A percentile compares a stretch with the other conserved stretches of the same genome.
Evolutionary conservation across 1,140 invertebrate species (phyloP).

Genomic region (Saxidomus purpurata): DNA sequence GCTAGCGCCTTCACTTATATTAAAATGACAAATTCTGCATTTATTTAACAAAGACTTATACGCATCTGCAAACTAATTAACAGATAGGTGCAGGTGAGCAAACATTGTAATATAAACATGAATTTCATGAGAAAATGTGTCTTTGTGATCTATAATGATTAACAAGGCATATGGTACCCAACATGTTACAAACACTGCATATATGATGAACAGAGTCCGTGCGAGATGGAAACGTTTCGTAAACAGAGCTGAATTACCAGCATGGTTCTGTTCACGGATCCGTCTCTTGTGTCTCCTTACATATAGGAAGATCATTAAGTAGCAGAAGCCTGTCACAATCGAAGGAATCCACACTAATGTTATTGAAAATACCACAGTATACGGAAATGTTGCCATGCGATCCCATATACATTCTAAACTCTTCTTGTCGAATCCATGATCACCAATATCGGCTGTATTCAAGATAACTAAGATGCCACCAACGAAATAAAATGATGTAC

Average conservation of each 20-base stretch:
- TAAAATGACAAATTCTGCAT: constrained; percentile 72
- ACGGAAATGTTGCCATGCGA: constrained; percentile 78
- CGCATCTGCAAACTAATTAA: constrained; percentile 73
- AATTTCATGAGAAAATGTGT: constrained; percentile 63
- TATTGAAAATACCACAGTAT: constrained; percentile 78
- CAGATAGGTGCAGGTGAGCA: constrained; percentile 76
- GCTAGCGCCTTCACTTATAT: not conserved
- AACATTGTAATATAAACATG: constrained; percentile 72
- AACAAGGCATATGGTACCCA: constrained; percentile 77
- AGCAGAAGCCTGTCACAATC: constrained; percentile 74
- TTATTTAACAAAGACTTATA: constrained; percentile 57
- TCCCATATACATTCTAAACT: constrained; percentile 81
- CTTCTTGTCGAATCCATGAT: constrained; percentile 79
- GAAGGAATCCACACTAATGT: constrained; percentile 78
- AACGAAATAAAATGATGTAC: constrained; percentile 68
- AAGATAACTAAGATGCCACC: constrained; percentile 70
- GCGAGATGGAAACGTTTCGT: constrained; percentile 47
- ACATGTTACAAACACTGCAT: constrained; percentile 73
- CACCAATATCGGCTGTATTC: constrained; percentile 76
- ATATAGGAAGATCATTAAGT: constrained; percentile 74
- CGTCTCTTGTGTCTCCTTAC: constrained; percentile 62
- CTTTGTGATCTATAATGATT: constrained; percentile 68
- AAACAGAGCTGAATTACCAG: not conserved
- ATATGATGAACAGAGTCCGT: constrained; percentile 74
- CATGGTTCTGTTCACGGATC: not conserved